Percentiles rank a stretch among this genome's conserved stretches.
phyloP scores from a whole-genome alignment of 2,797 vertebrate species.

The Bryconaethiops microstoma region DNA sequence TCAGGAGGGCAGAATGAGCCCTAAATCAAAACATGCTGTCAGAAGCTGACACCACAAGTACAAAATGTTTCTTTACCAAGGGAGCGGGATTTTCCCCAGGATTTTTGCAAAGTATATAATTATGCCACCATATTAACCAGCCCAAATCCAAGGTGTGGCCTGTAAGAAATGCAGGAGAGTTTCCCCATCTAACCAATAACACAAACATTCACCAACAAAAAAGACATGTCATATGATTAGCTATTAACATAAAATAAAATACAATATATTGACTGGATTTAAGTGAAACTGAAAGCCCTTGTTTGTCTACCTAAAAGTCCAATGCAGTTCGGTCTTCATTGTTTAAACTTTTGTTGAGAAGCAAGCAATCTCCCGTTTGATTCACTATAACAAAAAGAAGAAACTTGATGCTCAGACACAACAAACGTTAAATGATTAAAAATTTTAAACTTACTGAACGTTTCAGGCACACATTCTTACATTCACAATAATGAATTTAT shows the following conservation, averaged over 20 bases:
- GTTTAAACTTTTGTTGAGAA: background rate
- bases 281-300: background rate
- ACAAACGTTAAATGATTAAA: no score
- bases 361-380: background rate
- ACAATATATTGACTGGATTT: background rate
- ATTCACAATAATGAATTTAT: background rate
- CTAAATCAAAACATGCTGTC: constrained; percentile 49
- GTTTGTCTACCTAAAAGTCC: background rate
- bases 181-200: constrained; percentile 4
- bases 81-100: constrained; percentile 13
- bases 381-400: background rate
- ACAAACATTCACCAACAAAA: background rate
- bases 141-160: constrained; percentile 14
- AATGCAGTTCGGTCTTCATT: background rate
- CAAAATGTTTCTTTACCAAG: background rate
- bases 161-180: constrained; percentile 7
- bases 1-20: constrained; percentile 15
- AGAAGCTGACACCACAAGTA: constrained; percentile 12
- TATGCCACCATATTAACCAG: constrained; percentile 34
- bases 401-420: no score
- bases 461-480: background rate
- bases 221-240: background rate
- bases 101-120: constrained; percentile 34
- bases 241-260: background rate
- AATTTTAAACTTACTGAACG: background rate